Evolutionary conservation across 2,113 vertebrate genomes (phyloP).

Genomic region (Nycticorax nycticorax): DNA sequence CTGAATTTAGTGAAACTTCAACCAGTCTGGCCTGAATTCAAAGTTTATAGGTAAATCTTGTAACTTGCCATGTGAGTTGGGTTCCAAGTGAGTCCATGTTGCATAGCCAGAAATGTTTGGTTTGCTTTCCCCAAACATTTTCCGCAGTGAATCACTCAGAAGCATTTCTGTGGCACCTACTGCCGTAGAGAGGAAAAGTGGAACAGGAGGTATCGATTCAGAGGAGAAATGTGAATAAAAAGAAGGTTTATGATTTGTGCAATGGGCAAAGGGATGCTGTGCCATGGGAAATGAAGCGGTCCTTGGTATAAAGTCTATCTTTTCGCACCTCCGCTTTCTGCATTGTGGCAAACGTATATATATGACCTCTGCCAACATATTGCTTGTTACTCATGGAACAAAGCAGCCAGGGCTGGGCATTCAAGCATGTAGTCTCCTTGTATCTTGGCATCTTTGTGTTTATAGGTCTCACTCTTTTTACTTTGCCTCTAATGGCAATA

Average conservation of each 20-base stretch:
- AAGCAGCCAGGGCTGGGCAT: neutral
- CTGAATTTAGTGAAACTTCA: neutral
- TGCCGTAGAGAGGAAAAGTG: neutral
- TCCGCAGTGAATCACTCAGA: neutral
- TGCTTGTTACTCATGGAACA: neutral
- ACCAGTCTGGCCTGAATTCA: neutral
- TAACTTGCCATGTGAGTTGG: neutral
- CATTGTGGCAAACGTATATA: neutral
- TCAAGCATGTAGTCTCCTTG: neutral
- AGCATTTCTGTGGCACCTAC: neutral
- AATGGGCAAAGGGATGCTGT: neutral
- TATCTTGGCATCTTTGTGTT: conserved; percentile 49
- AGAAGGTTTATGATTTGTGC: neutral
- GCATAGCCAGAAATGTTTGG: neutral
- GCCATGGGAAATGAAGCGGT: neutral
- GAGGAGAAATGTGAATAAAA: neutral
- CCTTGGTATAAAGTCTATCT: neutral
- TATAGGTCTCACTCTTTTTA: neutral
- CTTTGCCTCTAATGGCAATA: neutral
- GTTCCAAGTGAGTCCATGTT: accelerated
- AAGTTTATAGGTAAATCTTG: neutral
- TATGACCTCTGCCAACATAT: neutral
- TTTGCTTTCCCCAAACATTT: neutral
- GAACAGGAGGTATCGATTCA: neutral
- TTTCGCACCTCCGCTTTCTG: neutral